Conservation (phyloP, 2,113 vertebrate species). For the Cettia cetti region DNA sequence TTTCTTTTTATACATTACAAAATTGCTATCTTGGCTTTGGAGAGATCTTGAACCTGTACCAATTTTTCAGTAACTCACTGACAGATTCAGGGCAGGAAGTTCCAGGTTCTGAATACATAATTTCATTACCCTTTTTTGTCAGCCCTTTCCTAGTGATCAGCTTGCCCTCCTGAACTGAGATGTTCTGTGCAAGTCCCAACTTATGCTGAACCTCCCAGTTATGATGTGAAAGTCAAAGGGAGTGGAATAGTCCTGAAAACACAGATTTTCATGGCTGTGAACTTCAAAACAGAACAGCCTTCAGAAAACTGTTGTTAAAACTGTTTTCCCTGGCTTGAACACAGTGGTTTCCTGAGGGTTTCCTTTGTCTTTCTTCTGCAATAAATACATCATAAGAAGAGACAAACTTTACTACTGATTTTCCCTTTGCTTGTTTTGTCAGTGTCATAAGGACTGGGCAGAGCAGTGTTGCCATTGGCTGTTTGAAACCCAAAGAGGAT, state of each 20-base stretch:
- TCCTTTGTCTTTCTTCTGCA: not conserved
- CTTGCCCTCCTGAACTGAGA: not conserved
- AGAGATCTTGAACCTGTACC: not conserved
- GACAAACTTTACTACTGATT: not conserved
- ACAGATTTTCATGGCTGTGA: not conserved
- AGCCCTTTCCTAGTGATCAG: not conserved
- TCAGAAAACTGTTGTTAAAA: not conserved
- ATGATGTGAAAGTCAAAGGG: not conserved
- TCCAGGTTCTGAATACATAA: not conserved
- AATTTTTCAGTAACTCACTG: not conserved
- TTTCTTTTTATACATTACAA: not conserved
- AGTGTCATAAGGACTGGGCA: not conserved
- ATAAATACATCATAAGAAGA: not conserved
- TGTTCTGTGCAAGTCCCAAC: not conserved
- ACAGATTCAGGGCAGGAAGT: conserved; percentile 25
- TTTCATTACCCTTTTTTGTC: not conserved
- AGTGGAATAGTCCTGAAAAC: not conserved
- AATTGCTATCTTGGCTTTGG: not conserved
- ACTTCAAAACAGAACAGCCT: not conserved
- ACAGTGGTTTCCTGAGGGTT: not conserved
- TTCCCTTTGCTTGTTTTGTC: not conserved
- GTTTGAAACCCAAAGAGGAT: not conserved
- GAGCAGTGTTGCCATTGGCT: not conserved
- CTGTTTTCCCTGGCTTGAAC: not conserved
- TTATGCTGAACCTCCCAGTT: not conserved